Conservation (phyloP, 2,888 invertebrate species). For the Thecophora atra region DNA sequence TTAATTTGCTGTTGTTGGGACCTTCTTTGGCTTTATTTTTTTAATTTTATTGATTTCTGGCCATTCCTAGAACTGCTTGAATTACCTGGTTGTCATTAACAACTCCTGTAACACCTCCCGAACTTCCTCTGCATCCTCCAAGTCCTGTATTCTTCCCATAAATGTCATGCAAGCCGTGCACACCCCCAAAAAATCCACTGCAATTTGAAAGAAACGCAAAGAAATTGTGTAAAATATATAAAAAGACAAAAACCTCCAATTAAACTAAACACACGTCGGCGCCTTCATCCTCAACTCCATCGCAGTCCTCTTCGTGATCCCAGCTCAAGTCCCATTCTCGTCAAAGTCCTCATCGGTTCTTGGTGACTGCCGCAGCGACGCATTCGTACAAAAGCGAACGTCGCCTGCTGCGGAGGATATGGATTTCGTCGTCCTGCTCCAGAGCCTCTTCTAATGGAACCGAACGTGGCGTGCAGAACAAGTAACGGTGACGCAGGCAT, state of each 20-base stretch:
- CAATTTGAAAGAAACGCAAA: too few relatives aligned
- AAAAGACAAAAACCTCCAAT: too few relatives aligned
- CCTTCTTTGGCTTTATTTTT: too few relatives aligned
- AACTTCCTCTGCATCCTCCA: background rate
- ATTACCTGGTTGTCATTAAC: background rate
- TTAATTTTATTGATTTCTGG: constrained; percentile 32
- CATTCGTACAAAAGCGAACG: constrained; percentile 14
- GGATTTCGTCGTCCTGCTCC: background rate
- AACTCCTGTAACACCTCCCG: background rate
- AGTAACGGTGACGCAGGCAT: background rate
- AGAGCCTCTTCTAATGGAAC: constrained; percentile 6
- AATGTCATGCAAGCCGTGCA: too few relatives aligned
- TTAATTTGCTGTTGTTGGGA: constrained; percentile 13
- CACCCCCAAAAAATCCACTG: too few relatives aligned
- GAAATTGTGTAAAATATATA: too few relatives aligned
- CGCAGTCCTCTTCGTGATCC: too few relatives aligned
- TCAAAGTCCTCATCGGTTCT: too few relatives aligned
- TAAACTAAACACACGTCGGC: too few relatives aligned
- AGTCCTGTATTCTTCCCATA: background rate
- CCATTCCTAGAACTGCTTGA: background rate
- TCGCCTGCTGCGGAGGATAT: constrained; percentile 6
- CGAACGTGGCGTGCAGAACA: background rate
- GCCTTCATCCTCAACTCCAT: background rate
- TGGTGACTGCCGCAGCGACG: constrained; percentile 34
- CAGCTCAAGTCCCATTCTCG: too few relatives aligned